phyloP scores from a whole-genome alignment of 2,113 vertebrate genomes.

The Phrynosoma blainvillii region DNA sequence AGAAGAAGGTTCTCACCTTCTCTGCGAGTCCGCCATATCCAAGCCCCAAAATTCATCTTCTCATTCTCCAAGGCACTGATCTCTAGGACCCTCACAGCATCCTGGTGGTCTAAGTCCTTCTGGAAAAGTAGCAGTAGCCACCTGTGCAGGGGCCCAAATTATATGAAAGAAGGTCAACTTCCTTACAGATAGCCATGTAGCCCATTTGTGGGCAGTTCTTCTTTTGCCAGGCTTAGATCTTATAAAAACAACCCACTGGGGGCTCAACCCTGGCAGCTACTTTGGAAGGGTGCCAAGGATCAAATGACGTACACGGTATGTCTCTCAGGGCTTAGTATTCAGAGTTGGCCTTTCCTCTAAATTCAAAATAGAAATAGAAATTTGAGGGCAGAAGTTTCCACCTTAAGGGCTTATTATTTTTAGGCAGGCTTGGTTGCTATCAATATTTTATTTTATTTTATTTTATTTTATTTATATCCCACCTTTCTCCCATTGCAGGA shows the following conservation, averaged over 20 bases:
- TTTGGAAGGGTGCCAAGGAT: background rate
- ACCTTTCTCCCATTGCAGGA: too few relatives aligned
- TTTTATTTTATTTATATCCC: too few relatives aligned
- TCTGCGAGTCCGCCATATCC: background rate
- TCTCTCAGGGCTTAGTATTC: background rate
- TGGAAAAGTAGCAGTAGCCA: slow-evolving; percentile 86
- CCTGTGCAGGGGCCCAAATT: slow-evolving; percentile 50
- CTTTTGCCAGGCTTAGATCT: too few relatives aligned
- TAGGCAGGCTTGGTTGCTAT: background rate
- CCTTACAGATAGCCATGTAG: background rate
- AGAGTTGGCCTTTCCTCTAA: background rate
- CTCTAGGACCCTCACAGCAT: slow-evolving; percentile 83
- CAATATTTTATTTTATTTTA: too few relatives aligned
- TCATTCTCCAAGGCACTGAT: slow-evolving; percentile 58
- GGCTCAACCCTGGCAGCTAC: background rate
- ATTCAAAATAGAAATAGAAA: background rate
- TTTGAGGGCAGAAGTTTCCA: background rate
- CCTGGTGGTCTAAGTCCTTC: slow-evolving; percentile 80
- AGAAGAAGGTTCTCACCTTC: slow-evolving; percentile 23
- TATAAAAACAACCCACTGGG: too few relatives aligned
- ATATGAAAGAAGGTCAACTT: background rate
- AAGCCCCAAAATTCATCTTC: slow-evolving; percentile 8
- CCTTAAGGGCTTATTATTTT: background rate
- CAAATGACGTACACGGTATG: background rate
- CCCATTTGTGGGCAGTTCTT: background rate